Conservation (phyloP, 2,113 vertebrate genomes). For the Myxocyprinus asiaticus region DNA sequence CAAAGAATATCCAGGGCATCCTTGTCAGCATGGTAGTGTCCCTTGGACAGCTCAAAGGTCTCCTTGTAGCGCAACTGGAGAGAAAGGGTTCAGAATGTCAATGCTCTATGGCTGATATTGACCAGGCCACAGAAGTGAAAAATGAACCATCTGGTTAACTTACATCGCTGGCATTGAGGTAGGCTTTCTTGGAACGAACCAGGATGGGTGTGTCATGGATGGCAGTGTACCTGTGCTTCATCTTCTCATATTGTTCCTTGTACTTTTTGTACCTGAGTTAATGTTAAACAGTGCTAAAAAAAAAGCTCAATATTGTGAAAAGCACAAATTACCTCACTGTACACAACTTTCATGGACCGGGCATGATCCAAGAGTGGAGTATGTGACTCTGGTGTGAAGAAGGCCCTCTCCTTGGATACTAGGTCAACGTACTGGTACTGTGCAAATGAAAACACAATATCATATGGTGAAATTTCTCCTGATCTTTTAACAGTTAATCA, state of each 20-base stretch:
- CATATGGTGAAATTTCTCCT: too few species aligned
- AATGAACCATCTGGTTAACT: conserved; percentile 56
- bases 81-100: conserved; percentile 30
- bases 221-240: conserved; percentile 93
- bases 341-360: conserved; percentile 86
- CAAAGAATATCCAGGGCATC: conserved; percentile 91
- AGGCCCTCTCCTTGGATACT: conserved; percentile 87
- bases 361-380: conserved; percentile 81
- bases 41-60: conserved; percentile 89
- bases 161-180: conserved; percentile 96
- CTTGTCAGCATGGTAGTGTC: conserved; percentile 90
- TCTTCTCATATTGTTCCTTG: conserved; percentile 93
- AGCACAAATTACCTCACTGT: conserved; percentile 82
- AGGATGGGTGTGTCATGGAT: conserved; percentile 88
- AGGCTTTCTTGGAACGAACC: conserved; percentile 90
- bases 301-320: not conserved
- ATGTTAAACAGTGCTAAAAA: not conserved
- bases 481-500: not conserved
- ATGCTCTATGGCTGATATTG: not conserved
- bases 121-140: not conserved
- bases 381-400: conserved; percentile 83
- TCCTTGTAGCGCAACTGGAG: conserved; percentile 95
- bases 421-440: conserved; percentile 88
- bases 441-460: conserved; percentile 29
- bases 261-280: too few species aligned